Evolutionary conservation across 1,140 invertebrate genomes (phyloP), one percentile per base, ranked within the genome.

Genomic region (Thaumatotibia leucotreta): DNA sequence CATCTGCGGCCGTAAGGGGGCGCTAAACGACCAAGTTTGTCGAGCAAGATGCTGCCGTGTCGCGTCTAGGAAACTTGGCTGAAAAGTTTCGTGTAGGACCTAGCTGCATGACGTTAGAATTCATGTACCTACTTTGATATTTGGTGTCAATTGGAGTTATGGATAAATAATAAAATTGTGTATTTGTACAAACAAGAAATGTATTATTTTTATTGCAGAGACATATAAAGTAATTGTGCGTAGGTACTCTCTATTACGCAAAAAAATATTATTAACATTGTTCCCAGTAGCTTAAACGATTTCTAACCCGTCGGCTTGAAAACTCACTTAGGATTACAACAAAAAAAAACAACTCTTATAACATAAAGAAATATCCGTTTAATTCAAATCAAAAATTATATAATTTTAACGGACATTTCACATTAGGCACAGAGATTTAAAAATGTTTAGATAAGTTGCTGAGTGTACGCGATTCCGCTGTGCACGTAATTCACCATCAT

Each of bases 401-500:
- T 39, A 39, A n/a, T 39, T 11, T 5, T 45, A 2, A 45, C 14
- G 20, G 20, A 45, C 0, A 20, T 4, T 20, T 20, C 39, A 2
- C 1, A 39, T 11, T 39, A 14, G 8, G 39, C n/a, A 45, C 17
- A 17, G 39, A 45, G 17, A 9, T 45, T 54, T 5, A 31, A 39
- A 23, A n/a, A 27, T 31, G 39, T 58, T 80, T 80, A 82, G 8
- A 84, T 64, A 27, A 86, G 80, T 64, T 84, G 80, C 1, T 82
- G 76, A 11, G 79, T 66, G 22, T 74, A 77, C 63, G 77, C 69
- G n/a, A 67, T 66, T 4, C 70, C 80, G 6, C 69, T 70, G 65
- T 54, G 81, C 63, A 86, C 76, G 72, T 85, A 89, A 67, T 82
- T 86, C 8, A 89, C n/a, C 11, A 83, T 73, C 68, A 87, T 67